Evolutionary conservation across 1,140 invertebrate species (phyloP), one percentile per base, ranked within the genome.

Genomic region (Aphaenogaster floridana): DNA sequence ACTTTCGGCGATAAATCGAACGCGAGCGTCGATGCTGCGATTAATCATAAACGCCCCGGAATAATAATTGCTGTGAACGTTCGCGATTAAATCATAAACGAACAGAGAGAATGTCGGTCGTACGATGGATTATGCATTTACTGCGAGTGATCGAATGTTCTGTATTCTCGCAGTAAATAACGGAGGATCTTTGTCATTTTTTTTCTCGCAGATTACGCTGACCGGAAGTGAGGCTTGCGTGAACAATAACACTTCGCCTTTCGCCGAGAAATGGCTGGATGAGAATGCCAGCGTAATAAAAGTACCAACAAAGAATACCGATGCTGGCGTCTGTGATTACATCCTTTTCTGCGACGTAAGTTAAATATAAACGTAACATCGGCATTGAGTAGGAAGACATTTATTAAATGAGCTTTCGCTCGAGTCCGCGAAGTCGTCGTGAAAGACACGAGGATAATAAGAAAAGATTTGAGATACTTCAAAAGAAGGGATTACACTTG

Each of bases 301-400:
- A 94, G 87, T 81, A 94, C 93, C 69, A 88, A 90, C 42, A 68
- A 61, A 28, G 28, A 21, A 13, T 28, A 57, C 3, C 77, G 36
- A 79, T 11, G 68, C 77, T 71, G 91, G 89, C 54, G 91, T 90
- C 36, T 95, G 94, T 86, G 92, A 93, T 77, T 94, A 94, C 68
- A 92, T 88, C 13, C 92, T 94, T 54, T 95, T 95, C 78, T 89
- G 93, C 76, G 94, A 94, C 81, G 94, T 94, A 90, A 95, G 94
- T 94, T 57, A 17, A 34, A 86, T 34, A 2, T 45, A 57, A 54
- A 81, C 13, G 42, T 39, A 42, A 63, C 7, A 54, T 45, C 11
- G 17, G 8, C 36, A 8, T 45, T 11, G 28, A 64, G 34, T 45
- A 54, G 39, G 13, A 8, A 54, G 36, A 54, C 9, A 42, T 54